Base-by-base conservation (phyloP, 2,888 invertebrate genomes). In the Listrodromus nycthemerus region DNA sequence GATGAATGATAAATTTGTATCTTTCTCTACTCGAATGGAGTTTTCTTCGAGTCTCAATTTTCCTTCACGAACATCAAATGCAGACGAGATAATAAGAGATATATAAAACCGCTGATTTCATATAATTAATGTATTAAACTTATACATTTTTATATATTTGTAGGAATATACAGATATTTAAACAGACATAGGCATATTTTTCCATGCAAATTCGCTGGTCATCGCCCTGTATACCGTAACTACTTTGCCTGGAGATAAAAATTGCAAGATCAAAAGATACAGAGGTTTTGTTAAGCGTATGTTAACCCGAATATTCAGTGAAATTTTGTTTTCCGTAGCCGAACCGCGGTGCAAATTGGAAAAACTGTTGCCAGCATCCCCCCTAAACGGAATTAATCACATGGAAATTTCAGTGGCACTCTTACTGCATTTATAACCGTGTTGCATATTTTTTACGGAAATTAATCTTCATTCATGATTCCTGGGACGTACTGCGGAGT, bases 1-100 rank as follows among this genome's bases (percentile, higher is more conserved):
- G 82, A 86, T 76, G 79, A 58, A 82, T 79, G 80, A 82, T 70
- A 27, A 45, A 48, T 48, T 66, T 55, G 65, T 66, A 30, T 33
- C 69, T 30, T 63, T 24, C 33, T n/a, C 48, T 48, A 27, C 19
- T 24, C 16, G 16, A 58, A 24, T 6, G 4, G 13, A 58, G 16
- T 24, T 8, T 52, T 21, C 19, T 7, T 52, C 1, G 21, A 52
- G 37, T 37, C 16, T 13, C 3, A 16, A 13, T 16, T 41, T 41
- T 1, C 2, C 2, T 13, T 4, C 13, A 41, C 41, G 13, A 41
- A 41, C 0, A 41, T 41, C 41, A 3, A 41, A 2, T 10, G 41
- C 1, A 41, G 3, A 2, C 41, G 0, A 41, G 41, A 13, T 41
- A 33, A 41, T 41, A 41, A 0, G 41, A 13, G 13, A 3, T 41